A percentile compares a stretch with the other conserved stretches of the same genome.
Evolutionary conservation across 2,113 vertebrate species (phyloP).

Genomic region (human (Homo sapiens)): GRCh38 chr1:245573001-245573500

Average conservation of each 20-base stretch:
- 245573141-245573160: not conserved
- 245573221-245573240: not conserved
- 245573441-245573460: too few species aligned
- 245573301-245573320: too few species aligned
- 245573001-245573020: not conserved
- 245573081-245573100: not conserved
- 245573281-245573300: too few species aligned
- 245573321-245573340: too few species aligned
- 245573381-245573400: too few species aligned
- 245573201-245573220: not conserved
- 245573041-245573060: not conserved
- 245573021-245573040: not conserved
- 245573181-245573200: not conserved
- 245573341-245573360: too few species aligned
- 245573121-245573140: not conserved
- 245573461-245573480: too few species aligned
- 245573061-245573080: not conserved
- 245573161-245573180: conserved; percentile 5
- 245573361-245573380: too few species aligned
- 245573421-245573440: too few species aligned
- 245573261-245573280: too few species aligned
- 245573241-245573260: not conserved
- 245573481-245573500: too few species aligned
- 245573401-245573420: too few species aligned
- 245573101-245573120: not conserved